Evolutionary conservation across 1,140 invertebrate genomes (phyloP).

Genomic region (Eupeodes corollae): DNA sequence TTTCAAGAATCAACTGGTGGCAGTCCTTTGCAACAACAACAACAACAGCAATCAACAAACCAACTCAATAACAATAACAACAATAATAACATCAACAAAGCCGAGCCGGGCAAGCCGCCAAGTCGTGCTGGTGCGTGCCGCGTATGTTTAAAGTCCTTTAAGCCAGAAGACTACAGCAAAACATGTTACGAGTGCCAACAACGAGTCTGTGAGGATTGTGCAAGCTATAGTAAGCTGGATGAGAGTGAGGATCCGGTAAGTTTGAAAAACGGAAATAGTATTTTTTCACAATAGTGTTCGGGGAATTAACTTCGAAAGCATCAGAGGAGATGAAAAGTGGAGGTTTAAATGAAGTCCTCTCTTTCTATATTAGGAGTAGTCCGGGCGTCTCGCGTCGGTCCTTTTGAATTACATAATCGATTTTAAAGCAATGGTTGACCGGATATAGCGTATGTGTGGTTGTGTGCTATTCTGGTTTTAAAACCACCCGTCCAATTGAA

Average conservation of each 20-base stretch:
- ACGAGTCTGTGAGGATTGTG: slow-evolving; percentile 83
- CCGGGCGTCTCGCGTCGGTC: no score
- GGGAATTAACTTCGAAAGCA: no score
- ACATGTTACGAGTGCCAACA: slow-evolving; percentile 79
- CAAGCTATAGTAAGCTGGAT: slow-evolving; percentile 72
- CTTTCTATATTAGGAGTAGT: no score
- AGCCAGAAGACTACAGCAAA: slow-evolving; percentile 70
- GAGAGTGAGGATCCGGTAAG: slow-evolving; percentile 68
- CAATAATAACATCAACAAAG: slow-evolving; percentile 30
- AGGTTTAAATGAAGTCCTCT: no score
- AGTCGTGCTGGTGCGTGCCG: slow-evolving; percentile 65
- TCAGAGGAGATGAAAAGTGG: no score
- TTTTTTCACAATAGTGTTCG: no score
- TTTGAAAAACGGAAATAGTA: slow-evolving; percentile 4
- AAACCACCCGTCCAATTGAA: no score
- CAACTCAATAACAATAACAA: slow-evolving; percentile 3
- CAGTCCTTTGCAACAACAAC: background rate
- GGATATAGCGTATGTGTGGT: no score
- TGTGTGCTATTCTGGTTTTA: no score
- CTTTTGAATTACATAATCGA: no score
- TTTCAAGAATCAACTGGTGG: no score
- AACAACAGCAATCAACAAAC: slow-evolving; percentile 3
- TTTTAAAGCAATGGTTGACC: no score
- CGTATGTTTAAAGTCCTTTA: slow-evolving; percentile 76
- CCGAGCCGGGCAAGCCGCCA: slow-evolving; percentile 57